Percentiles rank a stretch among this genome's conserved stretches.
Conservation (phyloP, 35 echinoderm and acorn worm genomes). For the Heliocidaris erythrogramma region DNA sequence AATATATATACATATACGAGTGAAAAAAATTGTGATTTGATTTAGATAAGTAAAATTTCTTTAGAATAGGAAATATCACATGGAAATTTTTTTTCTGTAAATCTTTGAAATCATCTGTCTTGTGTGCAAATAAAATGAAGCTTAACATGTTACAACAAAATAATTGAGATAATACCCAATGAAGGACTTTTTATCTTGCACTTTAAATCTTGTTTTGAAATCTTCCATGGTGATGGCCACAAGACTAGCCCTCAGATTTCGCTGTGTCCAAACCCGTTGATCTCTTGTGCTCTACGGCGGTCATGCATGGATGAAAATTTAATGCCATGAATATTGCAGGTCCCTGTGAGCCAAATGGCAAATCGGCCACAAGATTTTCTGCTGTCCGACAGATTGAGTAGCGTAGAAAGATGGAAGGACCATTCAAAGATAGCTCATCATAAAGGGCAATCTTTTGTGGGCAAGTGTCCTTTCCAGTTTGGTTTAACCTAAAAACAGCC, state of each 20-base stretch:
- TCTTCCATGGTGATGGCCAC: neutral
- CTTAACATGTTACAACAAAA: no score
- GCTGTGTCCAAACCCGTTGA: neutral
- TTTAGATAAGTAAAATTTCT: no score
- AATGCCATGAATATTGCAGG: conserved; percentile 9
- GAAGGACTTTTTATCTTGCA: neutral
- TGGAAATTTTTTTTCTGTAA: no score
- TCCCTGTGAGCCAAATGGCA: neutral
- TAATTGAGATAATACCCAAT: neutral
- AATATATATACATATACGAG: no score
- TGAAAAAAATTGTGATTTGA: no score
- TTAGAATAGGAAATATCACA: no score
- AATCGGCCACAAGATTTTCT: conserved; percentile 15
- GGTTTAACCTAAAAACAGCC: no score
- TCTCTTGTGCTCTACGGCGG: neutral
- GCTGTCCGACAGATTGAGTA: neutral
- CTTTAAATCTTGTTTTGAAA: neutral
- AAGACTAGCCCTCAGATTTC: neutral
- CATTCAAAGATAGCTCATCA: neutral
- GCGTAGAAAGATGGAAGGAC: neutral
- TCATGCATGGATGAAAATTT: conserved; percentile 18
- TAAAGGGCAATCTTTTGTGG: no score
- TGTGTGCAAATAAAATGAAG: no score
- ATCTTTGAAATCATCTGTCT: no score
- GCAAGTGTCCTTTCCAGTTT: no score